phyloP scores from a whole-genome alignment of 2,797 vertebrate genomes.

The Tiaroga cobitis region DNA sequence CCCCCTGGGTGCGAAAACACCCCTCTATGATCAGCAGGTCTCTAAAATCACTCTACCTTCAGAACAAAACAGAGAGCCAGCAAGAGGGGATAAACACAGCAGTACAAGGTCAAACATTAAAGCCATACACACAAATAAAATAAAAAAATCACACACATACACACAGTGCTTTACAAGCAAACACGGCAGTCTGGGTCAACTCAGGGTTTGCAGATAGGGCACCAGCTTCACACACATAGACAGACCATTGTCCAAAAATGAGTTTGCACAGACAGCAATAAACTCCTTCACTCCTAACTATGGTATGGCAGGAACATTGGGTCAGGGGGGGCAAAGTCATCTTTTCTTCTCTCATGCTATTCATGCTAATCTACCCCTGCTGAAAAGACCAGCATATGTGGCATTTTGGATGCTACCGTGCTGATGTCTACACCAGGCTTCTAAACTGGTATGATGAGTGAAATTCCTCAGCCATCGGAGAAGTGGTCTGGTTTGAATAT shows the following conservation, averaged over 20 bases:
- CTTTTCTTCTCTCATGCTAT: not conserved
- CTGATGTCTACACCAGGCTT: not conserved
- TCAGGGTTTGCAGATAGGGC: constrained; percentile 53
- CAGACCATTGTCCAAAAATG: constrained; percentile 1
- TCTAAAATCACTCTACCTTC: constrained; percentile 50
- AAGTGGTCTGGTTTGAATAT: not conserved
- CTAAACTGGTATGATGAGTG: not conserved
- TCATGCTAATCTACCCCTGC: not conserved
- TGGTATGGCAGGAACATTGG: constrained; percentile 12
- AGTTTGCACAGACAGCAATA: constrained; percentile 41
- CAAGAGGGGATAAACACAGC: constrained; percentile 33
- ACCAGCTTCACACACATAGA: constrained; percentile 26
- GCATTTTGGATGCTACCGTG: not conserved
- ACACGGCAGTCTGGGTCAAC: constrained; percentile 50
- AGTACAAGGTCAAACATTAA: constrained; percentile 45
- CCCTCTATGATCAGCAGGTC: constrained; percentile 50
- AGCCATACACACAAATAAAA: constrained; percentile 36
- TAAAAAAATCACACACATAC: constrained; percentile 8
- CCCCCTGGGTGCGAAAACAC: constrained; percentile 41
- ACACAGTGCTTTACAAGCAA: constrained; percentile 49
- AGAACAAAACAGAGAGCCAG: constrained; percentile 41
- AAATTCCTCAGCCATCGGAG: not conserved
- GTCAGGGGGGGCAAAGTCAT: constrained; percentile 24
- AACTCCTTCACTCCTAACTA: constrained; percentile 26
- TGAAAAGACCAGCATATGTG: constrained; percentile 1